Conservation (phyloP, 2,113 vertebrate genomes). For the Panthera uncia region DNA sequence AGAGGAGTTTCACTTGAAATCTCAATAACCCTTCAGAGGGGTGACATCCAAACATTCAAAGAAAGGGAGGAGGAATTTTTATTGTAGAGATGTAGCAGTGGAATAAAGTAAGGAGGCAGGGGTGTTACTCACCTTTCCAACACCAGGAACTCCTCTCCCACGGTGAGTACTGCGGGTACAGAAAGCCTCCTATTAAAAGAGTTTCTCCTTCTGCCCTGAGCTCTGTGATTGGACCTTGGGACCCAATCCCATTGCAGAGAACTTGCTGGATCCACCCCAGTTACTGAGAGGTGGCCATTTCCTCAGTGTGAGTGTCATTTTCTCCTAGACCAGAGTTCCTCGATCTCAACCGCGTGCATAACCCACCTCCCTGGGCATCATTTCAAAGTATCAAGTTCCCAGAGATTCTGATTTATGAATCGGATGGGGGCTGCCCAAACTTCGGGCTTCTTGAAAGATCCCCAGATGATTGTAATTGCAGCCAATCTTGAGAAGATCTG, state of each 20-base stretch:
- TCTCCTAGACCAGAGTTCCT: not conserved
- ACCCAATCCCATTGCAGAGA: not conserved
- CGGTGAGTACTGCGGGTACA: fast-evolving
- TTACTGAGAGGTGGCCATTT: not conserved
- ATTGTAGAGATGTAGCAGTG: not conserved
- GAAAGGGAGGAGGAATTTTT: not conserved
- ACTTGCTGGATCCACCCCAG: not conserved
- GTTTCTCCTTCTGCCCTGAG: not conserved
- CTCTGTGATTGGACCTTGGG: slow-evolving; percentile 10
- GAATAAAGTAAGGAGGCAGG: not conserved
- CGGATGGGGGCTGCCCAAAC: not conserved
- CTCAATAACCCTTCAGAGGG: not conserved
- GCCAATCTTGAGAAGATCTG: not conserved
- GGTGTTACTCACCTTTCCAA: not conserved
- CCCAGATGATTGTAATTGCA: not conserved
- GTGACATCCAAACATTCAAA: not conserved
- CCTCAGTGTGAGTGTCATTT: not conserved
- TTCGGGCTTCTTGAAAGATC: not conserved
- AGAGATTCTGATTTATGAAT: not conserved
- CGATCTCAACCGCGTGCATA: not conserved
- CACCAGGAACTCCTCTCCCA: fast-evolving
- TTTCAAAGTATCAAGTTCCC: not conserved
- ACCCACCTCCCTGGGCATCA: not conserved
- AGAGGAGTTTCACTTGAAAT: not conserved
- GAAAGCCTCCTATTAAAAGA: not conserved